Percentiles rank a stretch among this genome's conserved stretches.
Conservation (phyloP, 2,113 vertebrate species). For the Ptychochromis oligacanthus region DNA sequence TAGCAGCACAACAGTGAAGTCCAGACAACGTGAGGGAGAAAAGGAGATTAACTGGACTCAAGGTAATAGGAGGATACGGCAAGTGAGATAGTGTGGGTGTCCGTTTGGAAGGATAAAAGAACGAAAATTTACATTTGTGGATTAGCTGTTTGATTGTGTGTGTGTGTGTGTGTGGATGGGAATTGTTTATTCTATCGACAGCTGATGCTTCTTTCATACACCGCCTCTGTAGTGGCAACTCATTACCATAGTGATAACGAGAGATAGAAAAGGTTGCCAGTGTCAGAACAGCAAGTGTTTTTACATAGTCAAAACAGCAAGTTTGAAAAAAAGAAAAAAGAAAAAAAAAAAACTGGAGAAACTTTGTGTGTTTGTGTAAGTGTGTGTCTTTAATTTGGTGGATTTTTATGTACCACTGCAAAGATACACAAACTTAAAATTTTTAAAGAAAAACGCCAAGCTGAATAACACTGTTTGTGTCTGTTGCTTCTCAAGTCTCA, state of each 20-base stretch:
- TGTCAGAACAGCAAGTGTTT: slow-evolving; percentile 60
- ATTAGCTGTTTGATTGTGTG: slow-evolving; percentile 25
- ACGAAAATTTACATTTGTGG: slow-evolving; percentile 36
- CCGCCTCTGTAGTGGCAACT: slow-evolving; percentile 47
- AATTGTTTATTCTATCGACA: slow-evolving; percentile 51
- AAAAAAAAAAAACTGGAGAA: not conserved
- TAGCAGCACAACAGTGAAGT: not conserved
- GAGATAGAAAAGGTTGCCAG: slow-evolving; percentile 58
- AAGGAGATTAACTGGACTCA: slow-evolving; percentile 5
- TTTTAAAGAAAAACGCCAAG: not conserved
- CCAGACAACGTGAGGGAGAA: not conserved
- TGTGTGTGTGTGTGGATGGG: not conserved
- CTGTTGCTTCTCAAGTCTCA: slow-evolving; percentile 1
- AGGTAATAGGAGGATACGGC: slow-evolving; percentile 11
- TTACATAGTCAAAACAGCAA: slow-evolving; percentile 4
- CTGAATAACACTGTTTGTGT: not conserved
- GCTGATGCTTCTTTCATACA: slow-evolving; percentile 52
- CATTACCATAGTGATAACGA: slow-evolving; percentile 73
- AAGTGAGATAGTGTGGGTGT: slow-evolving; percentile 20
- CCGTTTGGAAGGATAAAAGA: slow-evolving; percentile 25
- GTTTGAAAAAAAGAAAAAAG: too few relatives aligned
- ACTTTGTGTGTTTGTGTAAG: slow-evolving; percentile 7
- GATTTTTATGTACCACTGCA: not conserved
- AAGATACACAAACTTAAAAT: not conserved
- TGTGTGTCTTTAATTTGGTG: not conserved